These are phyloP conservation scores for Phacellophora camtschatica DNA, from an alignment of 30 jellyfish, hydroid and myxozoan species.

Conservation along the genomic window DNA sequence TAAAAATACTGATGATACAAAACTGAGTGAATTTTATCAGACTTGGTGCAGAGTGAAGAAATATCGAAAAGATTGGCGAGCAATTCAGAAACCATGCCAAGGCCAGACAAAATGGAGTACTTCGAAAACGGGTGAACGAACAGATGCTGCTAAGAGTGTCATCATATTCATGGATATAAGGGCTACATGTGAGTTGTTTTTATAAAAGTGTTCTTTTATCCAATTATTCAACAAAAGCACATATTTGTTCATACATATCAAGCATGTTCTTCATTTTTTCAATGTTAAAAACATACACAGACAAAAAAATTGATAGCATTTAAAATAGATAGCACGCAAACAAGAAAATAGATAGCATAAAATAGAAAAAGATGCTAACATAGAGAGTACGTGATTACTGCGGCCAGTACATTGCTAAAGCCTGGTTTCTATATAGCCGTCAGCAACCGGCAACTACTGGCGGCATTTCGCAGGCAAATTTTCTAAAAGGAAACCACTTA, in stretches of 20 bases:
- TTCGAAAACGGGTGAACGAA: slow-evolving; percentile 18
- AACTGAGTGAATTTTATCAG: slow-evolving; percentile 9
- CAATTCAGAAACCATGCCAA: slow-evolving; percentile 54
- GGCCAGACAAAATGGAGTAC: slow-evolving; percentile 73
- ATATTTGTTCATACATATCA: background rate
- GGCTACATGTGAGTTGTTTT: slow-evolving; percentile 47
- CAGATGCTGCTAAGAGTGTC: slow-evolving; percentile 61
- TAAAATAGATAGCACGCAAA: too few relatives aligned
- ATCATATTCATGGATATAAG: slow-evolving; percentile 62
- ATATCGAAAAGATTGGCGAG: slow-evolving; percentile 58
- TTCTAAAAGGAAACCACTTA: too few relatives aligned
- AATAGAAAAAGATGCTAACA: too few relatives aligned
- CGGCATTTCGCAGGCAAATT: too few relatives aligned
- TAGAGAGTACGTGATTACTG: too few relatives aligned
- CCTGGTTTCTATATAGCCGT: too few relatives aligned
- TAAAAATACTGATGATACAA: background rate
- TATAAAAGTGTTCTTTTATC: background rate
- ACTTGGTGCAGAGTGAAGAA: slow-evolving; percentile 61
- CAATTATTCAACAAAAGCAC: background rate
- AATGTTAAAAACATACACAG: too few relatives aligned
- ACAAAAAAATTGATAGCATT: too few relatives aligned
- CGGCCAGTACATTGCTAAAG: too few relatives aligned
- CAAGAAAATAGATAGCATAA: too few relatives aligned
- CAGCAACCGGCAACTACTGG: too few relatives aligned
- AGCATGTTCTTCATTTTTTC: too few relatives aligned